Conservation (phyloP, 2,797 vertebrate genomes). For the Picus viridis region DNA sequence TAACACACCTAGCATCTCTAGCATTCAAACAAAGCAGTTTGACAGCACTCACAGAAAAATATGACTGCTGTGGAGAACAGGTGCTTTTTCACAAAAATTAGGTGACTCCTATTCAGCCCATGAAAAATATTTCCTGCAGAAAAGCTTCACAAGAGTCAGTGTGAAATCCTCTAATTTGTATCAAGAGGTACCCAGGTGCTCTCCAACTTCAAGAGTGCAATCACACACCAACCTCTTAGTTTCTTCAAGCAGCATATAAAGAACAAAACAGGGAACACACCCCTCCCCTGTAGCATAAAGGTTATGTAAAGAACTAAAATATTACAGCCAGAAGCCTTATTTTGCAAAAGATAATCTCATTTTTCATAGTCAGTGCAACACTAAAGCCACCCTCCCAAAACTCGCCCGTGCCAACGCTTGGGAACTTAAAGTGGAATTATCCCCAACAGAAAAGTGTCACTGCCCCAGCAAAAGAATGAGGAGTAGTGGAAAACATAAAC, state of each 20-base stretch:
- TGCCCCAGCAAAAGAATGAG: background rate
- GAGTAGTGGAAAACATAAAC: background rate
- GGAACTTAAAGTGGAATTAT: background rate
- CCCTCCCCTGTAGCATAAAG: background rate
- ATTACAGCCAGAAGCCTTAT: background rate
- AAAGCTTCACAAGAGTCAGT: background rate
- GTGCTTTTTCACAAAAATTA: background rate
- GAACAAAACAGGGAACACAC: background rate
- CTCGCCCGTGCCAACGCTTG: background rate
- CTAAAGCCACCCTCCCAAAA: slow-evolving; percentile 12
- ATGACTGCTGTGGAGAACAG: background rate
- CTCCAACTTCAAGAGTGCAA: slow-evolving; percentile 1
- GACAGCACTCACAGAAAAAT: background rate
- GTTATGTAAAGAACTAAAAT: background rate
- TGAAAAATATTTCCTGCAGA: background rate
- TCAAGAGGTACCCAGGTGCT: slow-evolving; percentile 29
- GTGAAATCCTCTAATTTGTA: background rate
- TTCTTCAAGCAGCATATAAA: background rate
- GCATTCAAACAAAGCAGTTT: background rate
- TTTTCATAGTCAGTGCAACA: background rate
- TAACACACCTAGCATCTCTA: background rate
- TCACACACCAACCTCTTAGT: background rate
- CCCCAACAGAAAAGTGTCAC: background rate
- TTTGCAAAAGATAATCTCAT: background rate
- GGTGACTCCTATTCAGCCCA: background rate